phyloP scores from a whole-genome alignment of 2,888 invertebrate genomes.

The Caenorhabditis panamensis region DNA sequence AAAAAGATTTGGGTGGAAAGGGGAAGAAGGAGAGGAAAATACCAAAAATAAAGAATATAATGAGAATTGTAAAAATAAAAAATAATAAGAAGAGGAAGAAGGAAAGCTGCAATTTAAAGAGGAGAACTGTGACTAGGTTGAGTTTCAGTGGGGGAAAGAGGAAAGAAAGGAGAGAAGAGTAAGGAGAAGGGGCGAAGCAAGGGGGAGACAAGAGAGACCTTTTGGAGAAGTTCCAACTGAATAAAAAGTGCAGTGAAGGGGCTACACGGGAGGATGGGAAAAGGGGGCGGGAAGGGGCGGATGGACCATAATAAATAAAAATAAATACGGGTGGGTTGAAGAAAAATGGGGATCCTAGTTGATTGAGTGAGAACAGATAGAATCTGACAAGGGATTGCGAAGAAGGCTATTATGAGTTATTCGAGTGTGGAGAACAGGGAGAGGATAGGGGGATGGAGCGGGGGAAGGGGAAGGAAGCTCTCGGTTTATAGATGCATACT shows the following conservation, averaged over 20 bases:
- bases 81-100: background rate
- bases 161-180: background rate
- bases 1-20: conserved; percentile 17
- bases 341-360: conserved; percentile 28
- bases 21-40: conserved; percentile 7
- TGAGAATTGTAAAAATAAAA: conserved; percentile 8
- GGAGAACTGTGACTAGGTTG: conserved; percentile 30
- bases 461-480: conserved; percentile 5
- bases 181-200: conserved; percentile 13
- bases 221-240: conserved; percentile 40
- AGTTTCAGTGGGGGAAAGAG: background rate
- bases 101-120: conserved; percentile 12
- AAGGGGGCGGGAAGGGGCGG: background rate
- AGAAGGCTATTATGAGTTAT: conserved; percentile 30
- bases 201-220: conserved; percentile 30
- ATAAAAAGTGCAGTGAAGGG: conserved; percentile 18
- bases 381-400: conserved; percentile 12
- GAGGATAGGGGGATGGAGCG: background rate
- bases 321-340: background rate
- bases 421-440: conserved; percentile 7
- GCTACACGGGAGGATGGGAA: conserved; percentile 26
- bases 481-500: conserved; percentile 36
- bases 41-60: conserved; percentile 24
- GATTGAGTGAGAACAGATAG: conserved; percentile 22
- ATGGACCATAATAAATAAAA: conserved; percentile 29